phyloP scores from a whole-genome alignment of 2,888 invertebrate genomes.

The Drosophila limbata region DNA sequence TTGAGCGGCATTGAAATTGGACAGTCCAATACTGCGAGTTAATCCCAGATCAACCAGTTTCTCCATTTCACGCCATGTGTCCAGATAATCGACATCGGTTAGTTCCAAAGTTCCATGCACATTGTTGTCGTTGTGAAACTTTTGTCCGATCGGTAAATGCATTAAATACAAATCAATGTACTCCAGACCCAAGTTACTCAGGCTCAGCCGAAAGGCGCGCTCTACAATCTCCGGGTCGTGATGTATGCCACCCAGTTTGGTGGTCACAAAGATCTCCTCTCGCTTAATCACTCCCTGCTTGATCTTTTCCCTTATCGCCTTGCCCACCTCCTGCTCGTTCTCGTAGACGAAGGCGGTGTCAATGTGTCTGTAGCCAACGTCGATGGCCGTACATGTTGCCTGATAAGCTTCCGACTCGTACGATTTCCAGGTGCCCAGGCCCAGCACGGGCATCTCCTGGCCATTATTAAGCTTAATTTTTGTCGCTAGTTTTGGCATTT shows the following conservation, averaged over 20 bases:
- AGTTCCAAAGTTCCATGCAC: slow-evolving; percentile 81
- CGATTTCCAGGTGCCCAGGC: slow-evolving; percentile 88
- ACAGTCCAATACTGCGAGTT: slow-evolving; percentile 82
- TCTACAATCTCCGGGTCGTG: slow-evolving; percentile 90
- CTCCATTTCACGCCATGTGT: slow-evolving; percentile 84
- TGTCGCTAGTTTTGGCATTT: slow-evolving; percentile 84
- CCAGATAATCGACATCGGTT: slow-evolving; percentile 83
- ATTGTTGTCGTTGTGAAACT: slow-evolving; percentile 85
- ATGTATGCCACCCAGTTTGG: slow-evolving; percentile 83
- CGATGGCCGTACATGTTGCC: slow-evolving; percentile 85
- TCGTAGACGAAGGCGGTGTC: slow-evolving; percentile 87
- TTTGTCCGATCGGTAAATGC: slow-evolving; percentile 93
- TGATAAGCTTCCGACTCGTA: slow-evolving; percentile 81
- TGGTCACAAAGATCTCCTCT: slow-evolving; percentile 84
- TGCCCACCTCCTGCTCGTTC: slow-evolving; percentile 85
- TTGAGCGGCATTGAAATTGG: slow-evolving; percentile 84
- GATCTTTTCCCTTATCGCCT: slow-evolving; percentile 85
- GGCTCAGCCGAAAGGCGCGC: slow-evolving; percentile 88
- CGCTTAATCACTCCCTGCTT: slow-evolving; percentile 84
- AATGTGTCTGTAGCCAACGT: slow-evolving; percentile 86
- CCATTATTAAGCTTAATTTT: slow-evolving; percentile 88
- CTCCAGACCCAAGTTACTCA: slow-evolving; percentile 89
- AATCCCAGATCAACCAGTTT: slow-evolving; percentile 81
- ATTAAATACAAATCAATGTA: slow-evolving; percentile 93
- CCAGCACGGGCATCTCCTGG: slow-evolving; percentile 88